Conservation (phyloP, 1,140 invertebrate species). For the Yoshiicerus persimilis region DNA sequence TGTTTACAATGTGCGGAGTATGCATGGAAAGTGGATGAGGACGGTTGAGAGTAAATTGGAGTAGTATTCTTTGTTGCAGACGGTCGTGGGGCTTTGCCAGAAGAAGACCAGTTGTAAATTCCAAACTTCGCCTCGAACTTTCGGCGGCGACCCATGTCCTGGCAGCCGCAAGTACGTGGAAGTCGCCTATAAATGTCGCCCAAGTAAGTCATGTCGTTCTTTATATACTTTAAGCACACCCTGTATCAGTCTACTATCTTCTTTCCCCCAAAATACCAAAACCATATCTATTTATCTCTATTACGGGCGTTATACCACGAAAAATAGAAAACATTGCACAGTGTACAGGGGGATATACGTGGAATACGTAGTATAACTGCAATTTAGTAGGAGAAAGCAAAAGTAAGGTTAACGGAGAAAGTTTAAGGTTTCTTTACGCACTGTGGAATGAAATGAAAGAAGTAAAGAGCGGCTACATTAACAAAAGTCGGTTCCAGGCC, state of each 20-base stretch:
- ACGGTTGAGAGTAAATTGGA: constrained; percentile 15
- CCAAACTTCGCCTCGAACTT: constrained; percentile 74
- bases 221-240: neutral
- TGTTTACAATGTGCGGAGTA: neutral
- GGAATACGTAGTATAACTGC: neutral
- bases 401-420: neutral
- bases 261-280: neutral
- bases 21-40: neutral
- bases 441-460: neutral
- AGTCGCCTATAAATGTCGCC: constrained; percentile 89
- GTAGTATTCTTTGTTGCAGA: constrained; percentile 88
- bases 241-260: neutral
- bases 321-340: neutral
- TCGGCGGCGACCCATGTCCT: constrained; percentile 83
- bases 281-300: neutral
- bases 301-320: neutral
- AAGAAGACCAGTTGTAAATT: constrained; percentile 86
- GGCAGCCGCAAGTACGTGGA: constrained; percentile 82
- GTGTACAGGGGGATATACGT: too few species aligned
- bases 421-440: neutral
- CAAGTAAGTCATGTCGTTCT: constrained; percentile 71
- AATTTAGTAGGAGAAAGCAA: neutral
- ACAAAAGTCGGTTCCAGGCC: neutral
- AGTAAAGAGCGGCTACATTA: neutral
- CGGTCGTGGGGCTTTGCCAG: constrained; percentile 85